phyloP scores from a whole-genome alignment of 2,797 vertebrate species.

The Triplophysa yarkandensis region DNA sequence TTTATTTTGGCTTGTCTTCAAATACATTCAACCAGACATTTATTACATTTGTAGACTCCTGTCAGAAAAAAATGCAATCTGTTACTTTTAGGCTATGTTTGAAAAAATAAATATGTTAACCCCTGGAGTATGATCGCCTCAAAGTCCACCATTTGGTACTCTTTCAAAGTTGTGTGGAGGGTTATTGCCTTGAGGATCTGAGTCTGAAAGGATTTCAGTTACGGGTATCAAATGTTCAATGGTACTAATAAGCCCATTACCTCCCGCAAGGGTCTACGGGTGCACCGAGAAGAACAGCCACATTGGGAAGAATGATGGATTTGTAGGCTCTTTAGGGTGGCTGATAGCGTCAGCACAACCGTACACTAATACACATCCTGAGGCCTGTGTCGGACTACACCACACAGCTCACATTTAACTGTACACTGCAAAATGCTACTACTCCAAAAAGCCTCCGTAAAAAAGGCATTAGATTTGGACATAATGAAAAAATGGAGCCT shows the following conservation, averaged over 20 bases:
- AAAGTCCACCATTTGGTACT: conserved; percentile 47
- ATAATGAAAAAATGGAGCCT: conserved; percentile 68
- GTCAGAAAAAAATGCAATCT: neutral
- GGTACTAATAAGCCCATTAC: conserved; percentile 68
- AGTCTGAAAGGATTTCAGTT: conserved; percentile 57
- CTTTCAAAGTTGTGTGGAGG: conserved; percentile 50
- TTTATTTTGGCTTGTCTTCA: neutral
- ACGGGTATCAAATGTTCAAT: conserved; percentile 63
- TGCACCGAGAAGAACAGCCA: conserved; percentile 60
- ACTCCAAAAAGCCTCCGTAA: conserved; percentile 55
- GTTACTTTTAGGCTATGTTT: conserved; percentile 16
- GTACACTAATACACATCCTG: conserved; percentile 49
- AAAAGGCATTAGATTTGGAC: conserved; percentile 61
- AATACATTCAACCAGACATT: neutral
- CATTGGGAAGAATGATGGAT: conserved; percentile 60
- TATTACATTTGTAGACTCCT: neutral
- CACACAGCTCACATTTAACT: conserved; percentile 59
- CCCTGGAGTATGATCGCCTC: conserved; percentile 51
- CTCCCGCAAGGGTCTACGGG: conserved; percentile 55
- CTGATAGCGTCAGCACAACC: conserved; percentile 64
- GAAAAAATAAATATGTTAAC: conserved; percentile 7
- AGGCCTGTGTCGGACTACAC: conserved; percentile 41
- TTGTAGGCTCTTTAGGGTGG: conserved; percentile 55
- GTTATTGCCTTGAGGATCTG: conserved; percentile 42
- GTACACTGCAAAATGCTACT: conserved; percentile 47